Conservation (phyloP, 2,113 vertebrate species). For the Toxostoma redivivum region DNA sequence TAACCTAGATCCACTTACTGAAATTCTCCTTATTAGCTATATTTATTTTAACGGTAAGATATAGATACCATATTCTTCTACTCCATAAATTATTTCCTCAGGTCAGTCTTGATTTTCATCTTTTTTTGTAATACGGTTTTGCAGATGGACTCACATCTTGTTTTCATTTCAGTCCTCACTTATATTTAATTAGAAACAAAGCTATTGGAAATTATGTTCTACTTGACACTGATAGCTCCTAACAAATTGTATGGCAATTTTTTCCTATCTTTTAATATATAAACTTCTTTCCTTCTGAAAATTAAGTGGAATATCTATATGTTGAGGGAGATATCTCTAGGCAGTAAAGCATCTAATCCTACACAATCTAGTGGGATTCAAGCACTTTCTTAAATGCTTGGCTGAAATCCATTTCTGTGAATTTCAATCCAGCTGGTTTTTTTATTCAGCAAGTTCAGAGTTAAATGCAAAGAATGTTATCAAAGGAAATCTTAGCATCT, state of each 20-base stretch:
- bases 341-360: not conserved
- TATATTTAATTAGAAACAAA: not conserved
- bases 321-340: not conserved
- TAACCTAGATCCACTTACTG: constrained; percentile 66
- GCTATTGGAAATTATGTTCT: not conserved
- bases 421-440: not conserved
- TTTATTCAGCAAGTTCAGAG: not conserved
- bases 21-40: constrained; percentile 85
- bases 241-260: not conserved
- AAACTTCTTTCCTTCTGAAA: not conserved
- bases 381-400: not conserved
- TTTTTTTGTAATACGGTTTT: not conserved
- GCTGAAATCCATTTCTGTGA: not conserved
- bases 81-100: not conserved
- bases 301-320: not conserved
- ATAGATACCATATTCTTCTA: not conserved
- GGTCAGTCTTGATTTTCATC: not conserved
- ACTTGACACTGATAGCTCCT: not conserved
- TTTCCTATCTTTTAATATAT: not conserved
- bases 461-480: not conserved
- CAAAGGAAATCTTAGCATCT: not conserved
- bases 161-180: not conserved
- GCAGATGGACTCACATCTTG: not conserved
- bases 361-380: not conserved
- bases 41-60: constrained; percentile 78